These are phyloP conservation scores for Sitobion miscanthi DNA, from an alignment of 1,140 invertebrate genomes.

Conservation along the genomic window DNA sequence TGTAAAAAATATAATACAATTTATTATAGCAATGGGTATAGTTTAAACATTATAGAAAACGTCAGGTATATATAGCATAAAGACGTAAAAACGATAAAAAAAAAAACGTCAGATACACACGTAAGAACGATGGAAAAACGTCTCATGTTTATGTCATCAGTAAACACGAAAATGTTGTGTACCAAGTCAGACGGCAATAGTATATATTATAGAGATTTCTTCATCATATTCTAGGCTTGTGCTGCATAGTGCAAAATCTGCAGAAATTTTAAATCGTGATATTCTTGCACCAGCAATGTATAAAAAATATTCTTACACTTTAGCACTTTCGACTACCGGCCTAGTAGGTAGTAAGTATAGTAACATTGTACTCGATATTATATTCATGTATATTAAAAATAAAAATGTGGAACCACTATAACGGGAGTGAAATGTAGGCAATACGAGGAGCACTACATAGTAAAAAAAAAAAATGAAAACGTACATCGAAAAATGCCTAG, in stretches of 20 bases:
- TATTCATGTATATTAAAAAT: not conserved
- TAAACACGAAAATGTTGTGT: not conserved
- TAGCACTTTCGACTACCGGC: not conserved
- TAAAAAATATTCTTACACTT: not conserved
- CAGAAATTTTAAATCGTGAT: not conserved
- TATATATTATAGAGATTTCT: not conserved
- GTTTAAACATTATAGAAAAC: too few species aligned
- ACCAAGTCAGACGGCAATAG: not conserved
- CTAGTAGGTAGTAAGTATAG: not conserved
- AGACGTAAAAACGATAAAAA: too few species aligned
- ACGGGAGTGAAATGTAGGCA: not conserved
- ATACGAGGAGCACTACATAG: not conserved
- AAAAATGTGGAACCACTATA: not conserved
- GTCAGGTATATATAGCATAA: too few species aligned
- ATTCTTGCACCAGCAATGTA: not conserved
- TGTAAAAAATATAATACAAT: not conserved
- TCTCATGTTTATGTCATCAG: not conserved
- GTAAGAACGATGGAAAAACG: not conserved
- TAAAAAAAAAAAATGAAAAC: not conserved
- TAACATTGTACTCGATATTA: not conserved
- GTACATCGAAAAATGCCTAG: not conserved
- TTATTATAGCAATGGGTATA: not conserved
- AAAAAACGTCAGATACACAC: too few species aligned
- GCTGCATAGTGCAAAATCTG: not conserved
- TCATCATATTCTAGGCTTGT: not conserved